Percentiles rank a stretch among this genome's conserved stretches.
phyloP scores from a whole-genome alignment of 2,888 invertebrate genomes.

The Drosophila nr. medialis region DNA sequence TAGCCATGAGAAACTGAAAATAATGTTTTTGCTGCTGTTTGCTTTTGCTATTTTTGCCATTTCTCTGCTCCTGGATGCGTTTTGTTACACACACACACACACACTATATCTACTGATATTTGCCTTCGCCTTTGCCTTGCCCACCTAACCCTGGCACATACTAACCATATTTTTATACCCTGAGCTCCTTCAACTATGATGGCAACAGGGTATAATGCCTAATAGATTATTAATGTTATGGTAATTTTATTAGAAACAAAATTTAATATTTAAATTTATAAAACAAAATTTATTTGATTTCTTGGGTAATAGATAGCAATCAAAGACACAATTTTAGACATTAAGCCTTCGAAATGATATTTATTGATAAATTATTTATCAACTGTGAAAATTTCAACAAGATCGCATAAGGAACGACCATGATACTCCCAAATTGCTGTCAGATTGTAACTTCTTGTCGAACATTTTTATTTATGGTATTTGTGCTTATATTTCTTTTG shows the following conservation, averaged over 20 bases:
- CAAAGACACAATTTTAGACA: neutral
- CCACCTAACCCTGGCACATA: neutral
- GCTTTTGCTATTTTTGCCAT: constrained; percentile 77
- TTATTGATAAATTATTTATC: neutral
- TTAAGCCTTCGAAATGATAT: neutral
- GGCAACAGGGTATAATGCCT: neutral
- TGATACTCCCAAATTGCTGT: neutral
- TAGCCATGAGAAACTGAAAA: constrained; percentile 72
- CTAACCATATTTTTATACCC: neutral
- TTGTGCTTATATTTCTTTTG: neutral
- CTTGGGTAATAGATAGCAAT: neutral
- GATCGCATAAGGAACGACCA: neutral
- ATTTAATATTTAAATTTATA: neutral
- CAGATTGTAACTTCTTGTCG: neutral
- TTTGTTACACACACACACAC: constrained; percentile 24
- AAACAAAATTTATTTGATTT: neutral
- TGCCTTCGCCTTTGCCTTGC: neutral
- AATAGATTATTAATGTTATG: neutral
- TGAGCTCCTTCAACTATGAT: neutral
- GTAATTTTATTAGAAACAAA: neutral
- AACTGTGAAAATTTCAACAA: neutral
- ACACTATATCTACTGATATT: neutral
- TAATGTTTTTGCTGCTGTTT: constrained; percentile 80
- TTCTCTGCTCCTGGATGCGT: constrained; percentile 53
- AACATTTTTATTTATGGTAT: neutral